Conservation (phyloP, 2,888 invertebrate species). For the Lamellibrachia satsuma region DNA sequence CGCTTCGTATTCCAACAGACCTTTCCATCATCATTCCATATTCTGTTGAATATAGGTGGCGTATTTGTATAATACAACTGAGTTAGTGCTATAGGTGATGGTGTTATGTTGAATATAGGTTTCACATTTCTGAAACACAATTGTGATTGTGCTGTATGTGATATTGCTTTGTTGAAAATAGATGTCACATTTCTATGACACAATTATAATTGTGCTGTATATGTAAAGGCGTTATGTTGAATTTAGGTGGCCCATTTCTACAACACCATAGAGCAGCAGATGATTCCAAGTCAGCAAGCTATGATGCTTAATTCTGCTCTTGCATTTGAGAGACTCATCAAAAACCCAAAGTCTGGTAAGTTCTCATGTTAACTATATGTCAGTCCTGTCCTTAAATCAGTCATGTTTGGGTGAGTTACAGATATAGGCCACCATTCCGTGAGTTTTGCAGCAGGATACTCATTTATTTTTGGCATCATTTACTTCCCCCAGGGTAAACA, state of each 20-base stretch:
- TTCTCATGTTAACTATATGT: not conserved
- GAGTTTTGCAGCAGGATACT: too few relatives aligned
- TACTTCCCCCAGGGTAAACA: too few relatives aligned
- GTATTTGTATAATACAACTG: not conserved
- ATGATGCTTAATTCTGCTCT: conserved; percentile 95
- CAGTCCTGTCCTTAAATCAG: too few relatives aligned
- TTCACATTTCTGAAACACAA: conserved; percentile 85
- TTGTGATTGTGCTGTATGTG: conserved; percentile 71
- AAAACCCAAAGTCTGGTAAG: conserved; percentile 65
- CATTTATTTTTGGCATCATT: too few relatives aligned
- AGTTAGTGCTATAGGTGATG: not conserved
- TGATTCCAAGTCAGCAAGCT: conserved; percentile 93
- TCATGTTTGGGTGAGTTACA: too few relatives aligned
- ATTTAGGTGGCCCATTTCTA: conserved; percentile 74
- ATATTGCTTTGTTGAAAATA: not conserved
- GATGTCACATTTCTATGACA: not conserved
- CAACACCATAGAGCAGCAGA: conserved; percentile 96
- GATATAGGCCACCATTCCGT: too few relatives aligned
- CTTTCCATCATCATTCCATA: too few relatives aligned
- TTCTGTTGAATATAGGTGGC: not conserved
- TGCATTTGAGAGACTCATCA: conserved; percentile 85
- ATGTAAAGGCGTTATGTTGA: conserved; percentile 8
- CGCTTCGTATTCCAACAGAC: too few relatives aligned
- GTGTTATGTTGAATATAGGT: conserved; percentile 57
- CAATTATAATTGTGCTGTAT: not conserved